Conservation (phyloP, 2,888 invertebrate species). For the Drepana falcataria region DNA sequence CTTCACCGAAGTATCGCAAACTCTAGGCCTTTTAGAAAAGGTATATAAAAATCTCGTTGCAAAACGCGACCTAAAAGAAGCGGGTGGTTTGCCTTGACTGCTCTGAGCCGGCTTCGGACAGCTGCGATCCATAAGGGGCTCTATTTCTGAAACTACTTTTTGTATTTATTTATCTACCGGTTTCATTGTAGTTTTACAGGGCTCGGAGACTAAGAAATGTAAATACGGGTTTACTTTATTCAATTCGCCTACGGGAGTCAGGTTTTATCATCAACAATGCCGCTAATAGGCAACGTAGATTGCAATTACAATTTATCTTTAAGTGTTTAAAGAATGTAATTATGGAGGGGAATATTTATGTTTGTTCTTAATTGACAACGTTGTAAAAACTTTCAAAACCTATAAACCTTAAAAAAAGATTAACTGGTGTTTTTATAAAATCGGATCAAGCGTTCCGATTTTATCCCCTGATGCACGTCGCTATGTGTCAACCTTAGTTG, state of each 20-base stretch:
- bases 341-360: too few relatives aligned
- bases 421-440: too few relatives aligned
- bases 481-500: too few relatives aligned
- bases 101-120: constrained; percentile 62
- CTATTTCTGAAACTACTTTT: constrained; percentile 63
- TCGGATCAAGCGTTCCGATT: too few relatives aligned
- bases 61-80: constrained; percentile 45
- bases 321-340: not conserved
- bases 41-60: constrained; percentile 53
- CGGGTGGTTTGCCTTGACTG: constrained; percentile 69
- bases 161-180: constrained; percentile 60
- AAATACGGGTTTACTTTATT: not conserved
- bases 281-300: not conserved
- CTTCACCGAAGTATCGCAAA: too few relatives aligned
- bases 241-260: not conserved
- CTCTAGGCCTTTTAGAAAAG: constrained; percentile 14
- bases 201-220: constrained; percentile 13
- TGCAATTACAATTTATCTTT: not conserved
- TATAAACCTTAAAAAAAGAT: too few relatives aligned
- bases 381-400: too few relatives aligned
- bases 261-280: not conserved
- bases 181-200: constrained; percentile 50
- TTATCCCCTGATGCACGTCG: too few relatives aligned
- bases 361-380: too few relatives aligned
- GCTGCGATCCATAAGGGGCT: constrained; percentile 57